Percentiles rank a stretch among this genome's conserved stretches.
These are phyloP conservation scores for Plodia interpunctella DNA, from an alignment of 1,140 invertebrate genomes.

Conservation along the genomic window DNA sequence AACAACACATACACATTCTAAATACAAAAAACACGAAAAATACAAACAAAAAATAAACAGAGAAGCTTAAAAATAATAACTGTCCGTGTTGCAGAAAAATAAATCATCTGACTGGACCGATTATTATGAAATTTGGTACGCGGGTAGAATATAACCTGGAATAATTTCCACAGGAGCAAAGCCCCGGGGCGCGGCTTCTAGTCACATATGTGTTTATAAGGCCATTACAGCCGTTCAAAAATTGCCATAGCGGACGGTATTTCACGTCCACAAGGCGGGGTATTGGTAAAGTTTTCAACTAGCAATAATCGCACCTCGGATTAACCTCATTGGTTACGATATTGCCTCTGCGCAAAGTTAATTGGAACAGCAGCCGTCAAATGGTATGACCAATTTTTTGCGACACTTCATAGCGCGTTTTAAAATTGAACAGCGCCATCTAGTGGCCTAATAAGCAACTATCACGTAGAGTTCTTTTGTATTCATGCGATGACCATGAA, in stretches of 20 bases:
- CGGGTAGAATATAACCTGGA: too few species aligned
- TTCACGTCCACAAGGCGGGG: slow-evolving; percentile 94
- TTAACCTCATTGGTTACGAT: slow-evolving; percentile 92
- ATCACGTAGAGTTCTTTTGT: not conserved
- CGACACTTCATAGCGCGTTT: slow-evolving; percentile 9
- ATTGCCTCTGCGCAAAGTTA: slow-evolving; percentile 88
- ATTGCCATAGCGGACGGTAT: slow-evolving; percentile 94
- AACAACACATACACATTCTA: too few species aligned
- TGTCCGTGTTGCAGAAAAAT: too few species aligned
- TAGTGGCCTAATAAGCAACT: slow-evolving; percentile 15
- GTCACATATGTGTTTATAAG: not conserved
- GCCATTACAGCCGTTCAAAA: slow-evolving; percentile 82
- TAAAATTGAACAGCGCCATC: slow-evolving; percentile 29
- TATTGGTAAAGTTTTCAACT: slow-evolving; percentile 96
- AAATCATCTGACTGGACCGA: too few species aligned
- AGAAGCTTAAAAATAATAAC: too few species aligned
- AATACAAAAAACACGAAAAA: too few species aligned
- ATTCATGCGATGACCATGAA: too few species aligned
- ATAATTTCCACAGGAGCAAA: too few species aligned
- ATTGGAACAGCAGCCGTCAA: slow-evolving; percentile 21
- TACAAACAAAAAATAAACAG: too few species aligned
- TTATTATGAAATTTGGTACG: too few species aligned
- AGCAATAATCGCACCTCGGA: slow-evolving; percentile 93
- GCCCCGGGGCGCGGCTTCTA: too few species aligned
- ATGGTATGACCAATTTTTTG: not conserved